These are phyloP conservation scores for Yponomeuta evonymella DNA, from an alignment of 2,888 invertebrate genomes.

Conservation along the genomic window DNA sequence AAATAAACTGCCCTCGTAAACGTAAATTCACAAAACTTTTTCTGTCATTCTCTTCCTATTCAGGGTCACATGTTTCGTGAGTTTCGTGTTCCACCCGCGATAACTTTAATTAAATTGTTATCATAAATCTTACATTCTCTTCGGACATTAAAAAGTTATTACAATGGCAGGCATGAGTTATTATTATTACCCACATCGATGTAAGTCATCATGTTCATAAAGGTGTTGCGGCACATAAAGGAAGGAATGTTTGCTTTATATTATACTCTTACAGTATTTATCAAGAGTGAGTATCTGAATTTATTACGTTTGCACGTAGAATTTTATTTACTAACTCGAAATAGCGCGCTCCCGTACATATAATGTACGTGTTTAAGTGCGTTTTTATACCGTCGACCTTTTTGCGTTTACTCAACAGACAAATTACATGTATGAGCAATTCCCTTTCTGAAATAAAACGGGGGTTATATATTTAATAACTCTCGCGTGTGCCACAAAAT, in stretches of 20 bases:
- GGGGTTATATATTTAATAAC: not conserved
- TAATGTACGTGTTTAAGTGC: slow-evolving; percentile 1
- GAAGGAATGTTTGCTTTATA: slow-evolving; percentile 1
- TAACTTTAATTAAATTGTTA: slow-evolving; percentile 25
- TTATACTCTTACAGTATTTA: not conserved
- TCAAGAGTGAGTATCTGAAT: slow-evolving; percentile 5
- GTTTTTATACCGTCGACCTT: not conserved
- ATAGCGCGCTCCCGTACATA: not conserved
- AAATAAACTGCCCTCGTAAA: slow-evolving; percentile 12
- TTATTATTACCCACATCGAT: slow-evolving; percentile 5
- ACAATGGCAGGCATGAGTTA: slow-evolving; percentile 25
- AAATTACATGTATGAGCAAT: not conserved
- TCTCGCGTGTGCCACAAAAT: not conserved
- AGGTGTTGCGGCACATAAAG: slow-evolving; percentile 20
- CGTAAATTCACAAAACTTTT: slow-evolving; percentile 6
- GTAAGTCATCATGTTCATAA: slow-evolving; percentile 27
- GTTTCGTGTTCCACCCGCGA: not conserved
- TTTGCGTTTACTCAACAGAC: not conserved
- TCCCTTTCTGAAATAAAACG: slow-evolving; percentile 1
- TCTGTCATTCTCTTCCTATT: not conserved
- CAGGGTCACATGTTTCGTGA: not conserved
- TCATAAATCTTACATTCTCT: slow-evolving; percentile 26
- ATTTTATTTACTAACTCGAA: not conserved
- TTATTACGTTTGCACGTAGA: not conserved
- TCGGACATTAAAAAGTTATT: slow-evolving; percentile 43